A percentile compares a stretch with the other conserved stretches of the same genome.
phyloP scores from a whole-genome alignment of 2,113 vertebrate species.

The Lophochroa leadbeateri region DNA sequence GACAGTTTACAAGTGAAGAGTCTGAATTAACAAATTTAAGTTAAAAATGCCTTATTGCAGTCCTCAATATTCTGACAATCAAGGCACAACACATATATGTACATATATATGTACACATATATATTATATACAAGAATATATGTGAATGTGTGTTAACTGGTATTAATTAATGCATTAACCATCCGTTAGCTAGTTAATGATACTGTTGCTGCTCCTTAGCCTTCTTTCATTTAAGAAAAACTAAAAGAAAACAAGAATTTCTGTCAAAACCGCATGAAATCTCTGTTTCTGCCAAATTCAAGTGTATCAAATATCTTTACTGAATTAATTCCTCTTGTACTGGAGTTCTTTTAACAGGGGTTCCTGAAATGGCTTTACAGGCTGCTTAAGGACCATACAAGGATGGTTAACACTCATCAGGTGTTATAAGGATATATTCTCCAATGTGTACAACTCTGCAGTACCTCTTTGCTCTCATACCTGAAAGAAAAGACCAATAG shows the following conservation, averaged over 20 bases:
- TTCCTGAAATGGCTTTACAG: neutral
- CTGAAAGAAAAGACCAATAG: neutral
- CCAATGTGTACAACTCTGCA: neutral
- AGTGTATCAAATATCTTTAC: neutral
- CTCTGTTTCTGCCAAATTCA: neutral
- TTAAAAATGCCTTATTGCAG: neutral
- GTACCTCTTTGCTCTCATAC: neutral
- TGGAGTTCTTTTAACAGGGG: neutral
- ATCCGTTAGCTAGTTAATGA: neutral
- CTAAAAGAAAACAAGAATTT: neutral
- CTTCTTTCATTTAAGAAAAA: neutral
- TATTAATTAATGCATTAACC: neutral
- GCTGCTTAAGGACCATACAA: neutral
- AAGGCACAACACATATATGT: neutral
- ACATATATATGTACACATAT: neutral
- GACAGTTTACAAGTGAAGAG: neutral
- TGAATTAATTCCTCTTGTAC: neutral
- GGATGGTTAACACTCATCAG: neutral
- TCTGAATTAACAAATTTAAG: neutral
- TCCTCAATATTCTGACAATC: neutral
- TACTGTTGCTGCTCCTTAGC: neutral
- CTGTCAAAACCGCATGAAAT: neutral
- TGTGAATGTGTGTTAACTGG: neutral
- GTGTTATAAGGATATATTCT: neutral
- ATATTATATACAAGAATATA: neutral